phyloP scores from a whole-genome alignment of 1,140 invertebrate species.

The Dysdera silvatica region DNA sequence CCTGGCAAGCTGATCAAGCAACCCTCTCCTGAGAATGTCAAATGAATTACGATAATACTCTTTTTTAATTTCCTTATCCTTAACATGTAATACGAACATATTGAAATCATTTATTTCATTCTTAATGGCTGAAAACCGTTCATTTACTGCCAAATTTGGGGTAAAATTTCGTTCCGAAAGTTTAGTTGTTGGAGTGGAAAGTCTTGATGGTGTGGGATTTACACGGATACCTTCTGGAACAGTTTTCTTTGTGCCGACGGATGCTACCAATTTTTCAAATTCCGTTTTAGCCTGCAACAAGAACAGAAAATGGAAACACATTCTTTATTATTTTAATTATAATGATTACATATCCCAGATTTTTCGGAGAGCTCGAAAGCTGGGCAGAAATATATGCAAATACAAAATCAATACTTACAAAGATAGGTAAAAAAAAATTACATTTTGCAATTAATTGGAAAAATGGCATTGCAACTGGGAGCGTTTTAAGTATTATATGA shows the following conservation, averaged over 20 bases:
- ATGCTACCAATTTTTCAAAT: conserved; percentile 69
- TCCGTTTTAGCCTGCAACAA: conserved; percentile 82
- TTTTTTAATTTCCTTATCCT: conserved; percentile 53
- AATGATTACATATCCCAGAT: too few species aligned
- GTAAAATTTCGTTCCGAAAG: conserved; percentile 53
- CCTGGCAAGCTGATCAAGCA: conserved; percentile 84
- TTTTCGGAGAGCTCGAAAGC: too few species aligned
- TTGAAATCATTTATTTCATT: conserved; percentile 80
- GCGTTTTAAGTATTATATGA: too few species aligned
- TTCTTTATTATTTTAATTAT: too few species aligned
- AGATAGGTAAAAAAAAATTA: too few species aligned
- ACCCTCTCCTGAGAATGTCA: conserved; percentile 77
- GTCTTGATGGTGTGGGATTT: conserved; percentile 24
- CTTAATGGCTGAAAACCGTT: conserved; percentile 68
- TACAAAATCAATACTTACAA: too few species aligned
- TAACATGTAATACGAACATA: conserved; percentile 62
- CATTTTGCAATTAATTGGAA: too few species aligned
- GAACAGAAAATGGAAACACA: conserved; percentile 27
- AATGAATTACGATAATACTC: conserved; percentile 90
- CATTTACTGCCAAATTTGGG: conserved; percentile 63
- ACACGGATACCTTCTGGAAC: conserved; percentile 63
- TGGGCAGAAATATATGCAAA: too few species aligned
- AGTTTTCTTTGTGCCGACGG: conserved; percentile 55
- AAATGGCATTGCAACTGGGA: too few species aligned
- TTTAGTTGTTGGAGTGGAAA: conserved; percentile 23